Evolutionary conservation across 2,113 vertebrate species (phyloP).

Genomic region (Tragulus kanchil): DNA sequence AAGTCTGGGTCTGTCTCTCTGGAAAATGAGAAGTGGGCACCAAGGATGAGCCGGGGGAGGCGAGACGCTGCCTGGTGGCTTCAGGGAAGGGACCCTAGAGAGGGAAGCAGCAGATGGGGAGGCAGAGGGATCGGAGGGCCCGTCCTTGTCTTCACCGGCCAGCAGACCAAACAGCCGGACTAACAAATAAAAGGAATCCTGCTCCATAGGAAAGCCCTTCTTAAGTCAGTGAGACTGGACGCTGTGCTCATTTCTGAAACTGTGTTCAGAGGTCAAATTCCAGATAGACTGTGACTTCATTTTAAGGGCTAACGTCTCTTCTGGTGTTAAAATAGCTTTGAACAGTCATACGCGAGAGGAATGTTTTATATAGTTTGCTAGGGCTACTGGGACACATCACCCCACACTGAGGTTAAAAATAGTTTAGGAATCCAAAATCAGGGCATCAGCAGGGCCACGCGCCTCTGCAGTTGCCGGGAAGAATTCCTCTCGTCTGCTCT

Average conservation of each 20-base stretch:
- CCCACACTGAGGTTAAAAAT: not conserved
- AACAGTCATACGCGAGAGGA: not conserved
- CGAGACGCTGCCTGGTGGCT: conserved; percentile 70
- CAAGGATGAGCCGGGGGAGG: not conserved
- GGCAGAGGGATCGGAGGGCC: conserved; percentile 29
- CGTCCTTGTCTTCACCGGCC: conserved; percentile 41
- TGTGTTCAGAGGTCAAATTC: conserved; percentile 49
- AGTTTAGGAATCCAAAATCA: not conserved
- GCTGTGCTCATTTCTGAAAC: not conserved
- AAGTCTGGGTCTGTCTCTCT: conserved; percentile 50
- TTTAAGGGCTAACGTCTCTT: not conserved
- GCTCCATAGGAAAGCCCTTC: not conserved
- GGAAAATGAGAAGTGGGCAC: not conserved
- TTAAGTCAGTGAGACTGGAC: conserved; percentile 40
- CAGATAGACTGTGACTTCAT: not conserved
- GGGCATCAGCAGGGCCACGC: rapidly evolving
- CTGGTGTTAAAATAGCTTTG: not conserved
- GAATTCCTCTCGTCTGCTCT: not conserved
- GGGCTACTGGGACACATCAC: not conserved
- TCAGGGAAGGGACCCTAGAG: conserved; percentile 27
- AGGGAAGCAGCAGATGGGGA: conserved; percentile 56
- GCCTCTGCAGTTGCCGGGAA: not conserved
- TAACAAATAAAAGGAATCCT: conserved; percentile 12
- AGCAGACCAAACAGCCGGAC: conserved; percentile 35
- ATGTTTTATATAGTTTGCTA: not conserved